Evolutionary conservation across 1,140 invertebrate genomes (phyloP), one percentile per base, ranked within the genome.

Genomic region (Zophobas atratus): DNA sequence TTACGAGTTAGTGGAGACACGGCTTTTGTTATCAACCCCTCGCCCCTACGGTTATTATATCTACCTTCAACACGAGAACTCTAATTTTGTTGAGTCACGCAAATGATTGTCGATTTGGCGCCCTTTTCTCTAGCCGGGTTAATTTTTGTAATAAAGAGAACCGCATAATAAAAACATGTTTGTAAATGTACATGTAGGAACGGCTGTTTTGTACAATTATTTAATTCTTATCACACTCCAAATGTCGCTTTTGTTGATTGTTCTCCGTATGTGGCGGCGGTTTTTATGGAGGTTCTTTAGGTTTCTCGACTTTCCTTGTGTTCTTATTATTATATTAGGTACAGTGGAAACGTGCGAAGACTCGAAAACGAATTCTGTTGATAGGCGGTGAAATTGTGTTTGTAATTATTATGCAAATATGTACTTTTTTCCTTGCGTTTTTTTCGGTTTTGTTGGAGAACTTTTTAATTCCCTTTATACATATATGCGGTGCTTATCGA

Each of bases 71-170:
- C 39, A 56, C 43, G 72, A 56, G 49, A 78, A 70, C 53, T 75
- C 77, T 78, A 78, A 78, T 78, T 78, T 75, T 63, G 60, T 20
- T 56, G 20, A 75, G 77, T 75, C 77, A 78, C 77, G 77, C 77
- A 49, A 78, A 63, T 76, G 38, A 43, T 63, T 33, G 70, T 75
- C 71, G 71, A 75, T 78, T 78, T 75, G 77, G 77, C 77, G 77
- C 77, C 77, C 72, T 67, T 67, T 63, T 76, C 46, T 57, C 46
- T 49, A 1, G 63, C 70, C 32, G 35, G 8, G 8, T 60, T 39
- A 38, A 57, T 57, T 57, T 57, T 57, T 6, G 33, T 35, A 33
- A 32, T n/a, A 57, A 60, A 60, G 38, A 6, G 8, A 60, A 60
- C n/a, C n/a, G 6, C 38, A 3, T 33, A 35, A 41, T 46, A 60